Percentiles rank a stretch among this genome's conserved stretches.
Conservation (phyloP, 2,113 vertebrate genomes). For the Embiotoca jacksoni region DNA sequence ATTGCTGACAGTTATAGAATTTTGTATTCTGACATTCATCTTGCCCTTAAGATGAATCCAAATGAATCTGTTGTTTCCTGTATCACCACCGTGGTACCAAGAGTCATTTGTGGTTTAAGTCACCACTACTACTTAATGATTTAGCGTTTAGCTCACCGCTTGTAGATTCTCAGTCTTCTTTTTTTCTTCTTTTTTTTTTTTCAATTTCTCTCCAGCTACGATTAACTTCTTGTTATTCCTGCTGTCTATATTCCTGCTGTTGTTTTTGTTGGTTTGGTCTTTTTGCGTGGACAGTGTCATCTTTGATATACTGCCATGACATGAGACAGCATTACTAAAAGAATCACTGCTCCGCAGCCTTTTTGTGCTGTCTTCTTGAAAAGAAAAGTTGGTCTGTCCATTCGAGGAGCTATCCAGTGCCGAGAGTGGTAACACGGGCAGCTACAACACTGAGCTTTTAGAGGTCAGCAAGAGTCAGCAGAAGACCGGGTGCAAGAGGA, state of each 20-base stretch:
- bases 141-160: background rate
- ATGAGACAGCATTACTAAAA: slow-evolving; percentile 7
- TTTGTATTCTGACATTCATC: background rate
- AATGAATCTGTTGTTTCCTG: background rate
- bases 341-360: background rate
- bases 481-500: slow-evolving; percentile 51
- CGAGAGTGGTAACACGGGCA: slow-evolving; percentile 61
- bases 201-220: background rate
- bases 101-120: background rate
- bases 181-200: slow-evolving; percentile 2
- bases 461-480: slow-evolving; percentile 62
- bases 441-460: slow-evolving; percentile 44
- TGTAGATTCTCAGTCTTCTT: background rate
- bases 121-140: background rate
- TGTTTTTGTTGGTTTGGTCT: background rate
- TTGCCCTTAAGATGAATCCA: background rate
- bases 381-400: slow-evolving; percentile 35
- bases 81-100: background rate
- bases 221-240: background rate
- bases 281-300: background rate
- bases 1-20: too few relatives aligned
- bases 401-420: slow-evolving; percentile 71
- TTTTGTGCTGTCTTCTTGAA: slow-evolving; percentile 11
- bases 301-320: slow-evolving; percentile 1
- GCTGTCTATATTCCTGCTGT: background rate